Evolutionary conservation across 2,888 invertebrate species (phyloP).

Genomic region (Calliopum simillimum): DNA sequence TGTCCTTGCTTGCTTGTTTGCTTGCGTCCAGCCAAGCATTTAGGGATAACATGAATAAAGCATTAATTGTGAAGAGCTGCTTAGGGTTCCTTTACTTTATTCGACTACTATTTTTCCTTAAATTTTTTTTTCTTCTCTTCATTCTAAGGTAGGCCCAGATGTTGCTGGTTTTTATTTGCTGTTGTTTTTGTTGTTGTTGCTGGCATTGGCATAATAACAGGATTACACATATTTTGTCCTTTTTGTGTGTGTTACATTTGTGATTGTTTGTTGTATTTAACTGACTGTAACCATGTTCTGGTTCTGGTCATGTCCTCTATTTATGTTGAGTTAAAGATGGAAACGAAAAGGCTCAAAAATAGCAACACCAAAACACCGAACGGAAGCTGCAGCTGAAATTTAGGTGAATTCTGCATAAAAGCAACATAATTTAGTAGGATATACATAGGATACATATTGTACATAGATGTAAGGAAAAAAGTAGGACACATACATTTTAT

Average conservation of each 20-base stretch:
- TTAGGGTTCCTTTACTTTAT: not conserved
- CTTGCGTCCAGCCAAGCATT: conserved; percentile 60
- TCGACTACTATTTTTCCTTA: not conserved
- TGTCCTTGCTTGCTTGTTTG: conserved; percentile 52
- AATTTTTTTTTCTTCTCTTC: no score
- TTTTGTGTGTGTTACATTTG: conserved; percentile 47
- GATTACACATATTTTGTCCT: conserved; percentile 61
- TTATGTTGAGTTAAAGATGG: no score
- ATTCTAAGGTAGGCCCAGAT: conserved; percentile 37
- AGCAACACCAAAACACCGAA: no score
- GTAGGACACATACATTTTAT: no score
- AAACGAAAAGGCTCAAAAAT: no score
- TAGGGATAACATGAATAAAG: conserved; percentile 45
- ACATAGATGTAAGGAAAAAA: no score
- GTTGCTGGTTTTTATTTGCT: conserved; percentile 44
- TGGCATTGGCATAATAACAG: conserved; percentile 55
- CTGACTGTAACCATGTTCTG: no score
- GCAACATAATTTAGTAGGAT: no score
- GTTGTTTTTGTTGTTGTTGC: conserved; percentile 51
- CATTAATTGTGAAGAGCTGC: conserved; percentile 53
- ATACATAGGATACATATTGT: no score
- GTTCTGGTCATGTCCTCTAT: no score
- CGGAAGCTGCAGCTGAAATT: no score
- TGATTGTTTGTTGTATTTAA: not conserved
- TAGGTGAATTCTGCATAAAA: no score